Percentiles rank a stretch among this genome's conserved stretches.
Evolutionary conservation across 2,113 vertebrate species (phyloP).

Genomic region (Peromyscus polionotus): DNA sequence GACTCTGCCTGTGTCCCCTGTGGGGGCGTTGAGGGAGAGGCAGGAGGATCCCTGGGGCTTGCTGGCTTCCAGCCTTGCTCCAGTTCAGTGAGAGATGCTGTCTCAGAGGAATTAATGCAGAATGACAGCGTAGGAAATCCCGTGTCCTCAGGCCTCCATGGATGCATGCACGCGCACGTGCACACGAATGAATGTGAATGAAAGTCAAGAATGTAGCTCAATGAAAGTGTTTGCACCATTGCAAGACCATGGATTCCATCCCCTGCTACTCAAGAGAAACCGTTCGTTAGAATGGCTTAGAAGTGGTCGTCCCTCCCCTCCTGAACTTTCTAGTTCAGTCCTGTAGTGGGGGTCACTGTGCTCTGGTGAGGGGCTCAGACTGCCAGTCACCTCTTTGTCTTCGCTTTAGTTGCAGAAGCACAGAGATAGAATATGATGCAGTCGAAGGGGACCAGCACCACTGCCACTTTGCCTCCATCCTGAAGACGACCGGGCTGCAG

Average conservation of each 20-base stretch:
- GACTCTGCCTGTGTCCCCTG: neutral
- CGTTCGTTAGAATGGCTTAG: no score
- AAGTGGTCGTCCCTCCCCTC: neutral
- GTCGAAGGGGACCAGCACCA: slow-evolving; percentile 91
- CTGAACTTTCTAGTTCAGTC: rapidly evolving
- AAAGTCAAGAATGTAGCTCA: neutral
- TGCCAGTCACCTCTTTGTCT: neutral
- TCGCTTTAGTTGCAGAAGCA: slow-evolving; percentile 89
- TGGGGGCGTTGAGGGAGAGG: neutral
- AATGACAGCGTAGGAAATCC: neutral
- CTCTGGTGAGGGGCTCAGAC: rapidly evolving
- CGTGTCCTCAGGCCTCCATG: neutral
- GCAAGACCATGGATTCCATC: neutral
- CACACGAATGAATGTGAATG: neutral
- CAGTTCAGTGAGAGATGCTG: neutral
- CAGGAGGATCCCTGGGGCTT: neutral
- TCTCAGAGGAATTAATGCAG: neutral
- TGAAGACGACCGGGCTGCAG: slow-evolving; percentile 94
- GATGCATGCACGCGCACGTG: neutral
- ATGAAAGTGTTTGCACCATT: neutral
- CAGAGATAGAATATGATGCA: slow-evolving; percentile 89
- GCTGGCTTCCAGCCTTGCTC: neutral
- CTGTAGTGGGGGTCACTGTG: rapidly evolving
- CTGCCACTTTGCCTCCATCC: slow-evolving; percentile 95
- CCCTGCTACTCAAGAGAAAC: neutral